phyloP scores from a whole-genome alignment of 1,140 invertebrate genomes.

The Drosophila carrolli region DNA sequence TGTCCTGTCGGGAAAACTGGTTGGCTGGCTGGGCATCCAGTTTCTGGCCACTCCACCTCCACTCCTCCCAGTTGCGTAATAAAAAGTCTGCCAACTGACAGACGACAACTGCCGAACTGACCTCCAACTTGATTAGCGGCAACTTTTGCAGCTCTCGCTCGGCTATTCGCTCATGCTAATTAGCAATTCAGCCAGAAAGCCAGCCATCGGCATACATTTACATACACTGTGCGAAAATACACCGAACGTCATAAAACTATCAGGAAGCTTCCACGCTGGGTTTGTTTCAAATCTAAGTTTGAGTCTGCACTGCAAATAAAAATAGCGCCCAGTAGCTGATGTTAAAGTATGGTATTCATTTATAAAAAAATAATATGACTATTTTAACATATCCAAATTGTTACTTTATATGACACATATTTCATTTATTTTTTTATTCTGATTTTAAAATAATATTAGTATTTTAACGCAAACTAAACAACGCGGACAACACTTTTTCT shows the following conservation, averaged over 20 bases:
- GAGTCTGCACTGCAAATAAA: no score
- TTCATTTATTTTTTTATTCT: no score
- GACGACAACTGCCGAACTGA: constrained; percentile 48
- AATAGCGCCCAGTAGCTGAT: no score
- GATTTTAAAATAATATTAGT: no score
- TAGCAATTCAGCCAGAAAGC: constrained; percentile 53
- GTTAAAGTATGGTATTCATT: no score
- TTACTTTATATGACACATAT: no score
- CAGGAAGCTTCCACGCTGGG: neutral
- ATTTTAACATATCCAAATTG: no score
- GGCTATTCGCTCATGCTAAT: constrained; percentile 61
- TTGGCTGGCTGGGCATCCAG: neutral
- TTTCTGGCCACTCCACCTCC: constrained; percentile 1
- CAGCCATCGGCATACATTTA: constrained; percentile 30
- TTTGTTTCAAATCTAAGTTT: no score
- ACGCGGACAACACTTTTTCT: no score
- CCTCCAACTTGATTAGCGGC: constrained; percentile 81
- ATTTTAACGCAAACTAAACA: no score
- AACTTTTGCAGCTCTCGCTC: constrained; percentile 51
- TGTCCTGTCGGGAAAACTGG: constrained; percentile 26
- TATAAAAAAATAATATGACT: no score
- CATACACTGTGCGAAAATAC: constrained; percentile 20
- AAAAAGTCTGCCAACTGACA: constrained; percentile 29
- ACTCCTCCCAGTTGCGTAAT: constrained; percentile 60
- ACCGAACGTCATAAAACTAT: neutral